These are phyloP conservation scores for Lycophotia porphyrea DNA, from an alignment of 2,888 invertebrate species.

Conservation along the genomic window DNA sequence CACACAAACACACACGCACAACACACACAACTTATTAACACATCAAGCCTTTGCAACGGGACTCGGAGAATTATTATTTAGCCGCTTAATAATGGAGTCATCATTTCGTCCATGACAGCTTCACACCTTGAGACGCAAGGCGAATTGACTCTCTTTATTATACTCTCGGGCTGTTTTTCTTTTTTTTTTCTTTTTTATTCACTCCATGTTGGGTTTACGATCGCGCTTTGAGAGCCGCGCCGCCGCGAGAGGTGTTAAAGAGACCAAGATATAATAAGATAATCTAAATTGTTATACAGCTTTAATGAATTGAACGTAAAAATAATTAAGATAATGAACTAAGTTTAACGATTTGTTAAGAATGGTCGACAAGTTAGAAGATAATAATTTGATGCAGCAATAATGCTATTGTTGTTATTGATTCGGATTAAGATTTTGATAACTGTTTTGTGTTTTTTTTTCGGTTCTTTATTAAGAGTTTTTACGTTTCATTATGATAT, in stretches of 20 bases:
- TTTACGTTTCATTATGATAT: constrained; percentile 55
- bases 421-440: constrained; percentile 64
- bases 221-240: constrained; percentile 78
- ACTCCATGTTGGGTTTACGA: constrained; percentile 82
- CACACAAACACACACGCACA: constrained; percentile 61
- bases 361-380: constrained; percentile 63
- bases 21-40: constrained; percentile 80
- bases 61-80: constrained; percentile 85
- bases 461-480: constrained; percentile 51
- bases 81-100: constrained; percentile 89
- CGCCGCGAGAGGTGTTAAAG: constrained; percentile 83
- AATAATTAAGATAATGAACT: constrained; percentile 81
- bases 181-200: constrained; percentile 73
- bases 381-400: constrained; percentile 67
- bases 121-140: constrained; percentile 87
- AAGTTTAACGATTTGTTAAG: constrained; percentile 72
- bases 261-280: constrained; percentile 81
- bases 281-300: constrained; percentile 77
- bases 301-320: constrained; percentile 81
- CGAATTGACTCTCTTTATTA: constrained; percentile 87
- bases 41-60: constrained; percentile 79
- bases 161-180: constrained; percentile 71
- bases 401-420: constrained; percentile 69
- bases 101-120: constrained; percentile 89
- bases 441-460: constrained; percentile 58